Base-by-base conservation (phyloP, 2,888 invertebrate genomes). In the Rosalia funebris region DNA sequence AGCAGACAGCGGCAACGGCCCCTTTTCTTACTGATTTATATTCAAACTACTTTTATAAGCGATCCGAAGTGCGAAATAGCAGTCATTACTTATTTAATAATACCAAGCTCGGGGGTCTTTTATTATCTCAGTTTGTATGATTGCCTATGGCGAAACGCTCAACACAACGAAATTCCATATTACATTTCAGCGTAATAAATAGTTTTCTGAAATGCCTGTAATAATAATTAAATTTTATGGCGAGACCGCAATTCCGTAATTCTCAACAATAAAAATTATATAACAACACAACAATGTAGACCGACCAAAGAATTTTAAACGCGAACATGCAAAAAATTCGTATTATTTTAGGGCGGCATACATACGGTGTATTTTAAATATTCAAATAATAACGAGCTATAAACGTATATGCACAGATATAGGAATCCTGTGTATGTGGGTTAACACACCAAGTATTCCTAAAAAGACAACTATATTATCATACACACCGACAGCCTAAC, bases 191-290 rank as follows among this genome's bases (percentile, higher is more conserved):
- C 25, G 44, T 50, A 61, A 61, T 61, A 61, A 61, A 61, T 61
- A 61, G 46, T 57, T 53, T 53, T 19, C 39, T 45, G 48, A 60
- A 56, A 56, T 41, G 54, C 47, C 53, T 42, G 47, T 44, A 60
- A 57, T 58, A 54, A 58, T 57, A 58, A 62, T 62, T 41, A 62
- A 62, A 62, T 48, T 62, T 62, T 55, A 62, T 45, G 48, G 50
- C 41, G 47, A 25, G 48, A 37, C 58, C 57, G 59, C 59, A 47
- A 42, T 32, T 54, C 54, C 54, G 17, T 44, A 48, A 60, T 53
- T 41, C 47, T 54, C 54, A 19, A 36, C 44, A 48, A 60, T 60
- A 60, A 60, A 60, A 54, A 60, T 60, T 60, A 48, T 44, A 60
- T 60, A 60, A 54, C 54, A 42, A 41, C 34, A 14, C 56, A 46